Evolutionary conservation across 2,113 vertebrate genomes (phyloP).

Genomic region (Eudyptes chrysolophus): DNA sequence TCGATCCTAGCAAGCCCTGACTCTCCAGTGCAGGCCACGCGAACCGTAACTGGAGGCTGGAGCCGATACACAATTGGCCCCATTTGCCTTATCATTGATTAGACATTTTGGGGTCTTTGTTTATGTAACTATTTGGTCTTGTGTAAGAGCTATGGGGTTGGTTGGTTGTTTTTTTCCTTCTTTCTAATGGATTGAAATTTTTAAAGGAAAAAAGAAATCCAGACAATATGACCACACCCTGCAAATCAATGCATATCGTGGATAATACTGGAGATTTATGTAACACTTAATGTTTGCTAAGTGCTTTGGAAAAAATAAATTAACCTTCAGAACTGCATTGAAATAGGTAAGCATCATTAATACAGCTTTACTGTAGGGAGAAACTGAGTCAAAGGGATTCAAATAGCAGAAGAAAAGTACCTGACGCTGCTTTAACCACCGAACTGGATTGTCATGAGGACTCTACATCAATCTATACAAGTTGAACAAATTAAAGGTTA

Average conservation of each 20-base stretch:
- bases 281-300: constrained; percentile 46
- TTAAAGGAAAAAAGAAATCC: constrained; percentile 15
- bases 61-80: not conserved
- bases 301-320: constrained; percentile 45
- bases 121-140: not conserved
- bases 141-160: not conserved
- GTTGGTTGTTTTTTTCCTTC: too few species aligned
- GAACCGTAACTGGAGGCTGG: not conserved
- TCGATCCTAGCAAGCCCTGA: not conserved
- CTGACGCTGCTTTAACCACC: not conserved
- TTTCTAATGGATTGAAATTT: constrained; percentile 31
- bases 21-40: accelerated
- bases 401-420: not conserved
- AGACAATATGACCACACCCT: constrained; percentile 16
- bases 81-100: not conserved
- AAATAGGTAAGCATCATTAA: not conserved
- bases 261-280: constrained; percentile 32
- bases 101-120: not conserved
- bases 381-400: not conserved
- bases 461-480: not conserved
- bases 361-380: not conserved
- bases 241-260: constrained; percentile 32
- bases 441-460: not conserved
- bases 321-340: constrained; percentile 4
- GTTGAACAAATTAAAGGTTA: not conserved